Conservation (phyloP, 2,113 vertebrate genomes). For the Plotosus lineatus region DNA sequence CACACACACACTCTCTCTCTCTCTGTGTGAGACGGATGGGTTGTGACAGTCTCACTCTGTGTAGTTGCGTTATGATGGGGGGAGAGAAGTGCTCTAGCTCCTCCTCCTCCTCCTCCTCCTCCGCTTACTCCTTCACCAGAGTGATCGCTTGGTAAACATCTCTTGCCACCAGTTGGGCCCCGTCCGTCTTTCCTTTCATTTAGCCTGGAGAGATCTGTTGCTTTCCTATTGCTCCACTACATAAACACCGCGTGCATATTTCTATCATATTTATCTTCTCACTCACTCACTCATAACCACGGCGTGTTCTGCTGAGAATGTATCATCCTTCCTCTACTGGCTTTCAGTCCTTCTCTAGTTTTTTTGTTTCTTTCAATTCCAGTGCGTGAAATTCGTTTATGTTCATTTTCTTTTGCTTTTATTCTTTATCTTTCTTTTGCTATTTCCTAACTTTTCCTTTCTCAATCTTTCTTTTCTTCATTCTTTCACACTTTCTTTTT, state of each 20-base stretch:
- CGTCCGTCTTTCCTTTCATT: conserved; percentile 16
- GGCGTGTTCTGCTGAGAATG: background rate
- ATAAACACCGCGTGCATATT: conserved; percentile 7
- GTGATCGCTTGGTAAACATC: conserved; percentile 15
- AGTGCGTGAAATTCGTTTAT: no score
- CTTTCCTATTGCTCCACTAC: conserved; percentile 8
- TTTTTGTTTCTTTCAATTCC: background rate
- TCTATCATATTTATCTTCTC: background rate
- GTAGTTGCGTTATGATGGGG: conserved; percentile 39
- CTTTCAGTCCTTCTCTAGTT: background rate
- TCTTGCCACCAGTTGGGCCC: conserved; percentile 27
- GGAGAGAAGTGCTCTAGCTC: conserved; percentile 14
- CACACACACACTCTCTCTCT: conserved; percentile 11
- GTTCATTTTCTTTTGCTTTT: background rate
- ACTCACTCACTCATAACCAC: background rate
- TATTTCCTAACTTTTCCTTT: no score
- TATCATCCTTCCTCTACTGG: background rate
- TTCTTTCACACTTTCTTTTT: background rate
- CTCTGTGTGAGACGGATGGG: conserved; percentile 40
- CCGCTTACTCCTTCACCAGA: background rate
- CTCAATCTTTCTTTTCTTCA: background rate
- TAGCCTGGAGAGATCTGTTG: conserved; percentile 18
- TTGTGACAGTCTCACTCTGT: conserved; percentile 44
- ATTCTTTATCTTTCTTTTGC: background rate
- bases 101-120: conserved; percentile 2